A percentile compares a stretch with the other conserved stretches of the same genome.
phyloP scores from a whole-genome alignment of 2,888 invertebrate species.

The Cryptophagus acutangulus region DNA sequence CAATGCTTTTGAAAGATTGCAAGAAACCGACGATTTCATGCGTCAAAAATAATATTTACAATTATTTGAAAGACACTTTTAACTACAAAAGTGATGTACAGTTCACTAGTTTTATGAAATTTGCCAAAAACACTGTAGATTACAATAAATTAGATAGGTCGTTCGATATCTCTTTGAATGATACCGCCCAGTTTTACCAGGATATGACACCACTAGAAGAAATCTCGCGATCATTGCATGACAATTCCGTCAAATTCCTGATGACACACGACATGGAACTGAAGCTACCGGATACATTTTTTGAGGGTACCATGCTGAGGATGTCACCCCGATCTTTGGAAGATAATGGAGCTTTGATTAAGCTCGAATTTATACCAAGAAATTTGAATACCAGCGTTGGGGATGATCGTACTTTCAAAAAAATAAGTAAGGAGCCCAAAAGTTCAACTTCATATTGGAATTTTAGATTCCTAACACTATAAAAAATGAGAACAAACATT shows the following conservation, averaged over 20 bases:
- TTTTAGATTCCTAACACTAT: too few species aligned
- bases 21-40: constrained; percentile 64
- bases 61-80: constrained; percentile 65
- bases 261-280: constrained; percentile 74
- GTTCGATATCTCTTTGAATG: constrained; percentile 13
- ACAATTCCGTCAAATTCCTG: constrained; percentile 61
- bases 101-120: constrained; percentile 55
- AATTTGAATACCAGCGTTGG: constrained; percentile 22
- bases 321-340: constrained; percentile 70
- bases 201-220: constrained; percentile 64
- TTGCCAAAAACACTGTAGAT: constrained; percentile 36
- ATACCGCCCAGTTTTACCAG: constrained; percentile 24
- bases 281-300: constrained; percentile 65
- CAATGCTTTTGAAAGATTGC: constrained; percentile 67
- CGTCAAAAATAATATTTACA: constrained; percentile 70
- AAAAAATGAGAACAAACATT: too few species aligned
- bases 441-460: too few species aligned
- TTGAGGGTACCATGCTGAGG: constrained; percentile 67
- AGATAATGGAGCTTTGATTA: constrained; percentile 69
- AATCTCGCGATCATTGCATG: constrained; percentile 66
- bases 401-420: constrained; percentile 59
- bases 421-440: constrained; percentile 60
- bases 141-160: constrained; percentile 26
- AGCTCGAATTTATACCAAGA: constrained; percentile 62
- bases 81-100: constrained; percentile 45